phyloP scores from a whole-genome alignment of 2,113 vertebrate genomes.

The Antechinus flavipes region DNA sequence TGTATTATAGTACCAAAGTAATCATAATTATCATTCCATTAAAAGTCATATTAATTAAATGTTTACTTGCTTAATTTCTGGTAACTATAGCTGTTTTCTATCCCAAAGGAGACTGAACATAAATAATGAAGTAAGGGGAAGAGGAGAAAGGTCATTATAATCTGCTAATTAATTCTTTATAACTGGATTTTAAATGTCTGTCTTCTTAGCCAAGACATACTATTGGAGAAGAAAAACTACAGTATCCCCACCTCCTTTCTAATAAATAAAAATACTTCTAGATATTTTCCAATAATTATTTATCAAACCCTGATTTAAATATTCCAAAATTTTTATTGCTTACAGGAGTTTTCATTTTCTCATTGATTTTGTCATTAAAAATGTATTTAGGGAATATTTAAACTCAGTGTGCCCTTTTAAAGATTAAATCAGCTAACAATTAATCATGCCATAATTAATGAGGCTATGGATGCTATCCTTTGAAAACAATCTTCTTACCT shows the following conservation, averaged over 20 bases:
- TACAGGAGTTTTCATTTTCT: not conserved
- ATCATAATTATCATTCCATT: not conserved
- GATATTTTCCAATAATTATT: not conserved
- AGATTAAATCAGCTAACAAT: not conserved
- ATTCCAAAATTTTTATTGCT: not conserved
- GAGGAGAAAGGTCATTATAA: not conserved
- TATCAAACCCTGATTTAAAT: not conserved
- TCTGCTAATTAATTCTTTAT: conserved; percentile 6
- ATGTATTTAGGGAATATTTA: not conserved
- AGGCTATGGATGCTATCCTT: not conserved
- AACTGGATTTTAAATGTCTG: not conserved
- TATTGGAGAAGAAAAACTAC: not conserved
- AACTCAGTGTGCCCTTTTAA: not conserved
- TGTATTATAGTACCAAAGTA: not conserved
- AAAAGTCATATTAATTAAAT: not conserved
- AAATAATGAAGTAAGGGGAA: too few species aligned
- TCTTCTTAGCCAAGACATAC: not conserved
- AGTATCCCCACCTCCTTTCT: not conserved
- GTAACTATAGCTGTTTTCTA: not conserved
- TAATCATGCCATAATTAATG: not conserved
- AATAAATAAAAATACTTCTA: not conserved
- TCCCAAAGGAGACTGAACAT: not conserved
- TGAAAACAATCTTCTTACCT: not conserved
- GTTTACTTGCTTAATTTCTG: not conserved
- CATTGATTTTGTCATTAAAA: not conserved